Conservation (phyloP, 2,113 vertebrate species). For the Etheostoma spectabile region DNA sequence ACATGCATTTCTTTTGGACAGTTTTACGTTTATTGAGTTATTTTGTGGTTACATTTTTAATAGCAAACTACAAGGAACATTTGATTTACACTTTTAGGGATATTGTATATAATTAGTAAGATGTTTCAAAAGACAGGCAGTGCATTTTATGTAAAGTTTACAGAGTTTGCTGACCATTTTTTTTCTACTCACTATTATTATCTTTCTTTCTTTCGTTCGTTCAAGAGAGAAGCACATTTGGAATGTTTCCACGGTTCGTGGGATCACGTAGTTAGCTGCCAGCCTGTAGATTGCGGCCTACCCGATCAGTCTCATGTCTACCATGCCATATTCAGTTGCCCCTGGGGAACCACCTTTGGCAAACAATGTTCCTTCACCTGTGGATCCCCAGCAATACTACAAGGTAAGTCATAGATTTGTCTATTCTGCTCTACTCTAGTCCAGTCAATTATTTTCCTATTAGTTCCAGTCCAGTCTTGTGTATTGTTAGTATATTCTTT, state of each 20-base stretch:
- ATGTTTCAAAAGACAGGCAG: not conserved
- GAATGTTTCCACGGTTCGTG: slow-evolving; percentile 88
- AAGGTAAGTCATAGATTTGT: slow-evolving; percentile 84
- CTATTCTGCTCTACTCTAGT: not conserved
- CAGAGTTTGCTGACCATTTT: not conserved
- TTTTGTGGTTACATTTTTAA: not conserved
- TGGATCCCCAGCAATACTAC: slow-evolving; percentile 93
- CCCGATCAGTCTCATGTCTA: slow-evolving; percentile 90
- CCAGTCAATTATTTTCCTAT: too few species aligned
- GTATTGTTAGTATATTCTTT: not conserved
- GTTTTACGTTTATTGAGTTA: not conserved
- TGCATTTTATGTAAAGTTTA: not conserved
- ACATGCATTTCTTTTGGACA: not conserved
- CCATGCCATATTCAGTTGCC: slow-evolving; percentile 91
- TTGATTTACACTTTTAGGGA: not conserved
- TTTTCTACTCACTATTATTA: not conserved
- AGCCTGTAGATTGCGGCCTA: slow-evolving; percentile 87
- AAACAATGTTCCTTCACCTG: slow-evolving; percentile 92
- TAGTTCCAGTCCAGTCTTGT: not conserved
- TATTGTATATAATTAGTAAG: not conserved
- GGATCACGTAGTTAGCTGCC: slow-evolving; percentile 89
- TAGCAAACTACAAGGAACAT: not conserved
- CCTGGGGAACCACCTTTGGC: slow-evolving; percentile 87
- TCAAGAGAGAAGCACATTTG: slow-evolving; percentile 84
- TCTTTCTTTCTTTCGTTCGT: not conserved